Evolutionary conservation across 2,888 invertebrate genomes (phyloP).

Genomic region (Schrankia costaestrigalis): DNA sequence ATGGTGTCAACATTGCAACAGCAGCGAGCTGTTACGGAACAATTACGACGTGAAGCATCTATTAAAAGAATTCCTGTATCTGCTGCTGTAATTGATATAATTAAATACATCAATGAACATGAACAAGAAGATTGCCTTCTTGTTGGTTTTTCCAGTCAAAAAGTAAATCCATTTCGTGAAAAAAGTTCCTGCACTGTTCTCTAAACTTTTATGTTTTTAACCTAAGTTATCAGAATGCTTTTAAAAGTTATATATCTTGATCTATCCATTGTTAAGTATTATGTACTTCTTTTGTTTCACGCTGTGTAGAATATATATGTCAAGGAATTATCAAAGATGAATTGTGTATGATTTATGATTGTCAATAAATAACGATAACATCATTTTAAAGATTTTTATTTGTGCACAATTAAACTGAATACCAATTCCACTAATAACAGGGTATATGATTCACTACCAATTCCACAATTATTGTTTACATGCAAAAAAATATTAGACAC

Average conservation of each 20-base stretch:
- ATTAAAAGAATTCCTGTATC: conserved; percentile 93
- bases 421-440: conserved; percentile 35
- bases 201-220: conserved; percentile 68
- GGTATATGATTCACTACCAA: conserved; percentile 39
- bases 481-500: too few relatives aligned
- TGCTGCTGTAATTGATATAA: conserved; percentile 94
- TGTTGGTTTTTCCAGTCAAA: conserved; percentile 95
- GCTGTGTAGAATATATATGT: neutral
- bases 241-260: neutral
- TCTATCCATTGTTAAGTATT: too few relatives aligned
- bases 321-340: too few relatives aligned
- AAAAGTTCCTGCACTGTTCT: conserved; percentile 93
- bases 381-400: conserved; percentile 54
- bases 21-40: conserved; percentile 95
- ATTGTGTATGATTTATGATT: too few relatives aligned
- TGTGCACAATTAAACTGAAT: conserved; percentile 49
- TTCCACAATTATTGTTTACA: too few relatives aligned
- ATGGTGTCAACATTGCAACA: conserved; percentile 97
- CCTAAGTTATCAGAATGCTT: neutral
- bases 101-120: conserved; percentile 94
- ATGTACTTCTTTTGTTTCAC: too few relatives aligned
- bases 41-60: conserved; percentile 94
- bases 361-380: conserved; percentile 26
- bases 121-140: conserved; percentile 96
- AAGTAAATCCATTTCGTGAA: conserved; percentile 97